Percentiles rank a stretch among this genome's conserved stretches.
These are phyloP conservation scores for Scelioninae gen. 1 DNA, from an alignment of 2,888 invertebrate genomes.

Conservation along the genomic window DNA sequence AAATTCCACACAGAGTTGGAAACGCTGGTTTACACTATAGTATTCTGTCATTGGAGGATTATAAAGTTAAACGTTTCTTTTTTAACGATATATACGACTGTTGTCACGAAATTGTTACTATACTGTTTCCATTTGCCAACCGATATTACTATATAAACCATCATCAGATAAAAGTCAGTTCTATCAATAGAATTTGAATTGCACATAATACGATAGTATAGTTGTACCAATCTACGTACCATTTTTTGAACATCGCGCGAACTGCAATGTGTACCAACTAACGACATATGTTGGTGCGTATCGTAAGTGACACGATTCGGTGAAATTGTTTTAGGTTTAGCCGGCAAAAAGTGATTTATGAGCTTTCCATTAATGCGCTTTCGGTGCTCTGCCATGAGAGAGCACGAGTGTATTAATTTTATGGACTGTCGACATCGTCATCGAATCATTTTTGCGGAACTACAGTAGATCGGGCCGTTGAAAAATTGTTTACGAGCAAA, in stretches of 20 bases:
- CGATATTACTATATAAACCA: slow-evolving; percentile 54
- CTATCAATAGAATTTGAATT: slow-evolving; percentile 48
- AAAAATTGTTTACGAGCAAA: slow-evolving; percentile 32
- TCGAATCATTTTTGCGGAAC: slow-evolving; percentile 49
- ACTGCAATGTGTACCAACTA: not conserved
- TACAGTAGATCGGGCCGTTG: slow-evolving; percentile 9
- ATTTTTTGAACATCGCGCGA: slow-evolving; percentile 15
- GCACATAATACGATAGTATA: slow-evolving; percentile 29
- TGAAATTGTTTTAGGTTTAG: slow-evolving; percentile 38
- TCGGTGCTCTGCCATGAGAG: slow-evolving; percentile 24
- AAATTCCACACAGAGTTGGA: no score
- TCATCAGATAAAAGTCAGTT: slow-evolving; percentile 39
- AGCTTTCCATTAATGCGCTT: slow-evolving; percentile 45
- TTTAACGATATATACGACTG: slow-evolving; percentile 42
- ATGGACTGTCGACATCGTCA: slow-evolving; percentile 42
- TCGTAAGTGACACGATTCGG: slow-evolving; percentile 24
- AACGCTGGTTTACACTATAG: no score
- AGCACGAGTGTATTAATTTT: slow-evolving; percentile 52
- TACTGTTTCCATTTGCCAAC: slow-evolving; percentile 48
- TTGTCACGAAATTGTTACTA: slow-evolving; percentile 22
- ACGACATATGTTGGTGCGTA: slow-evolving; percentile 18
- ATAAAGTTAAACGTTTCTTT: slow-evolving; percentile 55
- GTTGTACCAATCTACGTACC: not conserved
- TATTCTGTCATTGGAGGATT: slow-evolving; percentile 32
- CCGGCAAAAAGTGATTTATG: slow-evolving; percentile 57